phyloP scores from a whole-genome alignment of 2,888 invertebrate species.

The Hedychridium roseum region DNA sequence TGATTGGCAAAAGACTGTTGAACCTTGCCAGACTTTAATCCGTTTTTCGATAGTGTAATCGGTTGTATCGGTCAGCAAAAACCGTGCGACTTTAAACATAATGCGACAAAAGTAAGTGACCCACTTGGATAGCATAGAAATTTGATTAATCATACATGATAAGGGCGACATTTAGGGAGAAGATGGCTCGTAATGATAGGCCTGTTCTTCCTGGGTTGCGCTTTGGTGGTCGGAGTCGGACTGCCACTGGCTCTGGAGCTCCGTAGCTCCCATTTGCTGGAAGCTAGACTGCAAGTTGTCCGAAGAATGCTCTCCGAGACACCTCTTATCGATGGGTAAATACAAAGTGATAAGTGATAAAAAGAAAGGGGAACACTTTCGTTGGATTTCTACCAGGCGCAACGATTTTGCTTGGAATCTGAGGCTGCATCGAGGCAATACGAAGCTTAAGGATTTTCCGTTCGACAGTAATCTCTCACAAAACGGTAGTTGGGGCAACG shows the following conservation, averaged over 20 bases:
- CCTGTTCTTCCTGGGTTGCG: conserved; percentile 57
- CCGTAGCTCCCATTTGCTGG: conserved; percentile 67
- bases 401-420: conserved; percentile 65
- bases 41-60: no score
- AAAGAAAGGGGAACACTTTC: background rate
- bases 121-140: no score
- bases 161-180: conserved; percentile 44
- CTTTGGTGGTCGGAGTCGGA: conserved; percentile 61
- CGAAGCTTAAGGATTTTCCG: conserved; percentile 59
- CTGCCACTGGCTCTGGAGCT: conserved; percentile 68
- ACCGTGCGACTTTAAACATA: no score
- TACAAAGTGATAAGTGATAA: conserved; percentile 1
- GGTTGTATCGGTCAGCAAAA: no score
- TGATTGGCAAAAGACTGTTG: no score
- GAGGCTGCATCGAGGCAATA: conserved; percentile 57
- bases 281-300: conserved; percentile 68
- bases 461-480: conserved; percentile 59
- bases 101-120: no score
- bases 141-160: no score
- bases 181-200: conserved; percentile 57
- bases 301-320: conserved; percentile 67
- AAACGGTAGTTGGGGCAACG: conserved; percentile 56
- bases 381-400: conserved; percentile 46
- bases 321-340: conserved; percentile 68
- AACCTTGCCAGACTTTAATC: no score